Evolutionary conservation across 1,140 invertebrate species (phyloP).

Genomic region (Drosophila pruinosa): DNA sequence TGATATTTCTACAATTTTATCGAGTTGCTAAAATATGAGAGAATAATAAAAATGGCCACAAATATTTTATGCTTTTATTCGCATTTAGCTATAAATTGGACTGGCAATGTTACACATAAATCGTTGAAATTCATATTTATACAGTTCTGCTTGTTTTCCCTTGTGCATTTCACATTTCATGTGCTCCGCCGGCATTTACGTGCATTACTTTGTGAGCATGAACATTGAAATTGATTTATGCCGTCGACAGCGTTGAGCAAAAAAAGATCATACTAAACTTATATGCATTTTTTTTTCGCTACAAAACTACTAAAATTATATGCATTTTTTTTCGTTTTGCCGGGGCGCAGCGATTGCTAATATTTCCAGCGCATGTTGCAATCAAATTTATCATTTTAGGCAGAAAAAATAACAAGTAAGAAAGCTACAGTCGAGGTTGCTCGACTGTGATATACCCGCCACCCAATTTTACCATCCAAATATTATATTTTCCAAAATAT

Average conservation of each 20-base stretch:
- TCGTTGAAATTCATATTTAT: slow-evolving; percentile 53
- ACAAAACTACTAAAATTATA: slow-evolving; percentile 49
- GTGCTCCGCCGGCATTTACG: slow-evolving; percentile 48
- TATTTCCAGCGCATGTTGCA: slow-evolving; percentile 56
- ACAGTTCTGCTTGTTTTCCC: neutral
- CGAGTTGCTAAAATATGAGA: slow-evolving; percentile 1
- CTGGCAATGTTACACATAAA: slow-evolving; percentile 60
- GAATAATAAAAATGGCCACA: neutral
- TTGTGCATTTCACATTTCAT: slow-evolving; percentile 42
- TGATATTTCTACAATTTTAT: no score
- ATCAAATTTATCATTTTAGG: slow-evolving; percentile 57
- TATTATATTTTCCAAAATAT: no score
- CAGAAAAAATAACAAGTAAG: slow-evolving; percentile 5
- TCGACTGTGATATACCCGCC: no score
- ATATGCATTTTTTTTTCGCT: slow-evolving; percentile 43
- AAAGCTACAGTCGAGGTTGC: no score
- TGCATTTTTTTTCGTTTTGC: slow-evolving; percentile 38
- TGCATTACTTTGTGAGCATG: slow-evolving; percentile 53
- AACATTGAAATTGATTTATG: slow-evolving; percentile 73
- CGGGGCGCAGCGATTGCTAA: slow-evolving; percentile 52
- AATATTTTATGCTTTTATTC: slow-evolving; percentile 8
- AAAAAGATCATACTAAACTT: slow-evolving; percentile 40
- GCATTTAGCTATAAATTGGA: slow-evolving; percentile 44
- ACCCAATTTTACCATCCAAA: no score
- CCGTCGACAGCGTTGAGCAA: slow-evolving; percentile 7